Evolutionary conservation across 2,113 vertebrate species (phyloP), one percentile per base, ranked within the genome.

Genomic region (Eurystomus gularis): DNA sequence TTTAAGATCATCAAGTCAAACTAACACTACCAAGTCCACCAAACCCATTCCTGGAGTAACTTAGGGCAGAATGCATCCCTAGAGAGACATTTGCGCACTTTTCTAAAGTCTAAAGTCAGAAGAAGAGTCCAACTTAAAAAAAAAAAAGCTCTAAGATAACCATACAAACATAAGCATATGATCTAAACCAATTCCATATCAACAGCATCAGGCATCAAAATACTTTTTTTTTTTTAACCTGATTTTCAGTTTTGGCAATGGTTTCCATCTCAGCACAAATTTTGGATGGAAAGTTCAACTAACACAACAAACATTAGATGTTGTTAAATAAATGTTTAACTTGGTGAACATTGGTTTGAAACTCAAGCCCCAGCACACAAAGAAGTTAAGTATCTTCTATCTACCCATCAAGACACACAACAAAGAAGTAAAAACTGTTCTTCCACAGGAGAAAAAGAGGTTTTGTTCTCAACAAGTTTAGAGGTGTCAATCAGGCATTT

Each of bases 381-480:
- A 69, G 4, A 49, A 93, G 44, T 35, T 19, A 55, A 61, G 5
- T 28, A 70, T 37, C 31, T 69, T 72, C 69, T 57, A 62, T 40
- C 79, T 25, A 54, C 2, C 31, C 26, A 73, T 26, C 46, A 77
- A 91, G 81, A 52, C 40, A 55, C 24, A 55, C 14, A 83, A 52
- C 20, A 62, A 46, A 70, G 52, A 49, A 18, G 11, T 21, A 51
- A 77, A 68, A 68, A 29, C 3, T 28, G 2, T 77, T 82, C 46
- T 80, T 86, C 42, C 33, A 64, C 0, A 1, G n/a, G 12, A 82
- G 9, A 64, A 79, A 68, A 64, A 0, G 1, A 1, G 9, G 8
- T 9, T 82, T 83, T 77, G 44, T 11, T 70, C 39, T 37, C 39
- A 71, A 23, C 14, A 82, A 39, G 14, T 60, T 72, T 21, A 82